Evolutionary conservation across 2,113 vertebrate species (phyloP).

Genomic region (Ginglymostoma cirratum): DNA sequence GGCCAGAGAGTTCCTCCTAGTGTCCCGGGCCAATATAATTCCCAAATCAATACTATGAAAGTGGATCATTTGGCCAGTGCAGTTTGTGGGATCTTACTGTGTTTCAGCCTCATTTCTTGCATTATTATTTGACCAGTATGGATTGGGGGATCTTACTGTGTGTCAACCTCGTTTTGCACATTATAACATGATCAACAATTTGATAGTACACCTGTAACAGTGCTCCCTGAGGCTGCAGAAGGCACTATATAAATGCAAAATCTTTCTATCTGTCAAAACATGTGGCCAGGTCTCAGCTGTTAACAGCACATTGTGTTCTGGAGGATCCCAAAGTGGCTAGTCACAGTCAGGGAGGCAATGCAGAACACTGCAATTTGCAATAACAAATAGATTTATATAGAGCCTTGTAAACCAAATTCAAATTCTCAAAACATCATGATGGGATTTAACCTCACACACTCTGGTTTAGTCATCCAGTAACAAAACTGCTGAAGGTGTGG

Average conservation of each 20-base stretch:
- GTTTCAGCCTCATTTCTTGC: neutral
- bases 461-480: too few species aligned
- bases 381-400: neutral
- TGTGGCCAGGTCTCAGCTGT: neutral
- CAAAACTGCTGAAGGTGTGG: too few species aligned
- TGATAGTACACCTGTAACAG: neutral
- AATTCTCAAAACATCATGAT: too few species aligned
- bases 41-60: neutral
- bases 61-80: neutral
- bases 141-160: neutral
- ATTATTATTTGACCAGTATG: neutral
- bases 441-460: too few species aligned
- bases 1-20: neutral
- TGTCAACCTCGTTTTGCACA: neutral
- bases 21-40: neutral
- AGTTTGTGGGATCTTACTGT: neutral
- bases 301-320: neutral
- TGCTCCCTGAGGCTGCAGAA: neutral
- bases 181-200: neutral
- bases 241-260: neutral
- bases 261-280: neutral
- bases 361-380: neutral
- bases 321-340: neutral
- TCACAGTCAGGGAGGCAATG: neutral
- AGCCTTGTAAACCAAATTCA: neutral